Evolutionary conservation across 2,113 vertebrate species (phyloP), one percentile per base, ranked within the genome.

Genomic region (Protobothrops mucrosquamatus): DNA sequence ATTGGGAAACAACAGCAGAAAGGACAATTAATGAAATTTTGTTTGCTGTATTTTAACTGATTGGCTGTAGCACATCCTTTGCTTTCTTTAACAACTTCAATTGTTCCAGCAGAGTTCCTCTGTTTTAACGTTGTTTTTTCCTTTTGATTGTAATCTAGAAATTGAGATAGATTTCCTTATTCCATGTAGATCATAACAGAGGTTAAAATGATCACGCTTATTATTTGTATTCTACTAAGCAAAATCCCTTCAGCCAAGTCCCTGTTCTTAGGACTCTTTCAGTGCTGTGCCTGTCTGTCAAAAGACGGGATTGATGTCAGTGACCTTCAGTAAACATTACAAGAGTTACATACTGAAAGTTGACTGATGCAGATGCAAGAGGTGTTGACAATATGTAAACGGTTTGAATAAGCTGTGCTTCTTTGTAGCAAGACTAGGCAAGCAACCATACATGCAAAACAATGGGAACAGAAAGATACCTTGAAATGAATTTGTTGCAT

Each of bases 301-400:
- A 43, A 74, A 29, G 61, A 22, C 39, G 39, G 46, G 48, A 39
- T 55, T 91, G 89, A 91, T 34, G 20, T 74, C 64, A 54, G n/a
- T 81, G 64, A 91, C 51, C 48, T 91, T 91, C 20, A 81, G 89
- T 91, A 91, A 54, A 85, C 54, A 74, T 81, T 91, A 51, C 69
- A 91, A 85, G 69, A 81, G 22, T 74, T 55, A 91, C 54, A 55
- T 56, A 43, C 69, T 55, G 10, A 43, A 43, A 85, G 64, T 6
- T 81, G 26, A 55, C 18, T 43, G 48, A 34, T 74, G 54, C 52
- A 55, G 18, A 88, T 88, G 54, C 22, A 55, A 39, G 26, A 56
- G 8, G 52, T 34, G 87, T 54, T 22, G 87, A 88, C 51, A 55
- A 43, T 57, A 89, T 20, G 54, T 59, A 59, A n/a, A 88, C 26